A percentile compares a stretch with the other conserved stretches of the same genome.
Conservation (phyloP, 2,113 vertebrate species). For the Spizaetus ornatus region DNA sequence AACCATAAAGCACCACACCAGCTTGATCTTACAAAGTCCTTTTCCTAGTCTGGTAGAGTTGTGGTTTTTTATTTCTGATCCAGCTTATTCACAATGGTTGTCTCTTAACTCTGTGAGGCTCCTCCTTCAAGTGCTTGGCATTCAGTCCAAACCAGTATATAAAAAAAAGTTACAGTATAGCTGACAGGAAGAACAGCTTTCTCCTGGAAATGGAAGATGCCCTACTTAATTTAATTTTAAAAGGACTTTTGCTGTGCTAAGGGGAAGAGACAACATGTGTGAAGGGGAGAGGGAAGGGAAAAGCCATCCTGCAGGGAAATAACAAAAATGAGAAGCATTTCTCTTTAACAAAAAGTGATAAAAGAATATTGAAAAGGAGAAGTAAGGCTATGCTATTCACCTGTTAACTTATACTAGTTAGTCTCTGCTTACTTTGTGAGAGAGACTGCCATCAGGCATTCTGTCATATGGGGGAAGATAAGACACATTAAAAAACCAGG, state of each 20-base stretch:
- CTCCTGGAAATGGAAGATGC: neutral
- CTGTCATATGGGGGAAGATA: neutral
- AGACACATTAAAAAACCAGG: neutral
- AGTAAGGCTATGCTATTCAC: neutral
- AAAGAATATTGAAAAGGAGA: neutral
- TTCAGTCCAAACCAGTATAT: neutral
- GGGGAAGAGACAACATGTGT: neutral
- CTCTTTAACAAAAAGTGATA: neutral
- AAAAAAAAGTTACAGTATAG: neutral
- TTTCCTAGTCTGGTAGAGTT: neutral
- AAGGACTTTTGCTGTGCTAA: neutral
- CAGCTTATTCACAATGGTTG: neutral
- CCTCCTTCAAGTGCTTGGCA: neutral
- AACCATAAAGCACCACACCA: neutral
- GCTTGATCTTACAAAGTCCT: neutral
- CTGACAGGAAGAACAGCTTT: neutral
- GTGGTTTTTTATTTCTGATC: neutral
- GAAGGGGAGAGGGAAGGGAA: neutral
- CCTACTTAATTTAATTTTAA: neutral
- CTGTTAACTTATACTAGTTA: neutral
- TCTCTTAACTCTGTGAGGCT: neutral
- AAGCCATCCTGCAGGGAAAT: neutral
- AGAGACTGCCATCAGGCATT: neutral
- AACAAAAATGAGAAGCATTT: neutral
- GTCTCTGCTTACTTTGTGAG: neutral